phyloP scores from a whole-genome alignment of 1,140 invertebrate species.

The Druon quercuslanigerum region DNA sequence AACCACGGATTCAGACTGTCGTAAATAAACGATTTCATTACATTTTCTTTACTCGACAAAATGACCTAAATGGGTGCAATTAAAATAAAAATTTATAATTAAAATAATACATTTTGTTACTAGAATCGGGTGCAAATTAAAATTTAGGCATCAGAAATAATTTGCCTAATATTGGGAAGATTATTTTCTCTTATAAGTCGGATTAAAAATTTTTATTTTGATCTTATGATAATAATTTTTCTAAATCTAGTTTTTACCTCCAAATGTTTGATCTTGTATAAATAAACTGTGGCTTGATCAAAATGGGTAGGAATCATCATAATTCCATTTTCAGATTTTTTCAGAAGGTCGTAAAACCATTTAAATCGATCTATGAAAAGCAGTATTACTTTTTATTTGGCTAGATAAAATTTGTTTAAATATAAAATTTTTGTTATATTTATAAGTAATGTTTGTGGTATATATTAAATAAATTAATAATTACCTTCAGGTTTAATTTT shows the following conservation, averaged over 20 bases:
- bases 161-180: too few species aligned
- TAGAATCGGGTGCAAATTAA: too few species aligned
- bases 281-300: slow-evolving; percentile 42
- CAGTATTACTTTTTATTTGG: not conserved
- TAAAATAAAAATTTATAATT: too few species aligned
- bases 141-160: too few species aligned
- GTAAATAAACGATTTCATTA: slow-evolving; percentile 82
- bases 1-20: slow-evolving; percentile 79
- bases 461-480: slow-evolving; percentile 71
- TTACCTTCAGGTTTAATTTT: slow-evolving; percentile 48
- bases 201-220: not conserved
- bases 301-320: slow-evolving; percentile 26
- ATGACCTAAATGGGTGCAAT: slow-evolving; percentile 51
- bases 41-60: slow-evolving; percentile 71
- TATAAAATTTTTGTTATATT: not conserved
- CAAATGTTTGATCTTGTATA: slow-evolving; percentile 60
- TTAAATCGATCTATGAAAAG: slow-evolving; percentile 48
- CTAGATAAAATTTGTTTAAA: not conserved
- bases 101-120: too few species aligned
- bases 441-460: slow-evolving; percentile 50
- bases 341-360: slow-evolving; percentile 44
- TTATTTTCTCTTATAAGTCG: not conserved
- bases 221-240: not conserved
- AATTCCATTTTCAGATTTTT: slow-evolving; percentile 54
- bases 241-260: slow-evolving; percentile 48